Conservation (phyloP, 1,140 invertebrate genomes). For the Ips typographus region DNA sequence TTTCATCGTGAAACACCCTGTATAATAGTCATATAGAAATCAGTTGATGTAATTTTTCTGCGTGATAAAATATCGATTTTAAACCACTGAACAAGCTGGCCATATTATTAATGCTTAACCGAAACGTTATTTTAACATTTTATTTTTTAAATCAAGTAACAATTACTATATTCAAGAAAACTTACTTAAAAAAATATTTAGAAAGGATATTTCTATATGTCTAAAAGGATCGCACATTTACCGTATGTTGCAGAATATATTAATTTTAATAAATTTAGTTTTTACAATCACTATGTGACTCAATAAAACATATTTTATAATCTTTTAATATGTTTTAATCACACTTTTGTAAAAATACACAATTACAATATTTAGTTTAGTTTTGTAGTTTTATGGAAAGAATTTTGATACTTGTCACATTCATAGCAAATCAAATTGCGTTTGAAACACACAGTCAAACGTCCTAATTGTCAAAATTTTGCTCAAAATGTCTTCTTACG, state of each 20-base stretch:
- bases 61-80: too few species aligned
- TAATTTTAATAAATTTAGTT: conserved; percentile 44
- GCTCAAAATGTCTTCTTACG: too few species aligned
- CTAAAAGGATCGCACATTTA: conserved; percentile 44
- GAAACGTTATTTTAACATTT: neutral
- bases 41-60: neutral
- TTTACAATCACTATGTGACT: conserved; percentile 41
- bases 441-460: too few species aligned
- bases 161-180: neutral
- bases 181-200: neutral
- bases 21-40: conserved; percentile 40
- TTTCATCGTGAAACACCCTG: too few species aligned
- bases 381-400: too few species aligned
- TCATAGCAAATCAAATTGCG: too few species aligned
- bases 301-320: conserved; percentile 44
- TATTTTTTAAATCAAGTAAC: neutral
- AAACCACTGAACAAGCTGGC: too few species aligned
- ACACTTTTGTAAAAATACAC: too few species aligned
- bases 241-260: conserved; percentile 45
- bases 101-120: too few species aligned
- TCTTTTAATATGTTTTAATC: neutral
- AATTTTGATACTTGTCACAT: too few species aligned
- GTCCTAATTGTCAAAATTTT: too few species aligned
- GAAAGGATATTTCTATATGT: conserved; percentile 40
- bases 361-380: too few species aligned